Conservation (phyloP, 2,888 invertebrate genomes). For the Bimastos eiseni region DNA sequence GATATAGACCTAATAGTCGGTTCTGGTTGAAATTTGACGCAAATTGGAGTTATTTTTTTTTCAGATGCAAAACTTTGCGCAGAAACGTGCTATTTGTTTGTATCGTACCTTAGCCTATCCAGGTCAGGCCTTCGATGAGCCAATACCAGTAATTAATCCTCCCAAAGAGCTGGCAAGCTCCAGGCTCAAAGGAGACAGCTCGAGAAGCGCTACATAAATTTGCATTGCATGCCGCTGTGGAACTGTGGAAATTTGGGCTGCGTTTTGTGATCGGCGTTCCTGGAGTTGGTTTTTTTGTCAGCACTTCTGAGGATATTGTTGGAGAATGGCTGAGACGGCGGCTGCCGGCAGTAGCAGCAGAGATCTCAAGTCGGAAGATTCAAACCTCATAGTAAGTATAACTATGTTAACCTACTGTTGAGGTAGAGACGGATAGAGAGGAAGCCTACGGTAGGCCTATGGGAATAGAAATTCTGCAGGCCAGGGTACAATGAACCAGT, state of each 20-base stretch:
- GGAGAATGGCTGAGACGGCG: not conserved
- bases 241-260: not conserved
- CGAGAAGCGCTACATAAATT: not conserved
- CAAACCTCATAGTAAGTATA: constrained; percentile 16
- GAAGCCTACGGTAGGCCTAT: too few species aligned
- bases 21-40: not conserved
- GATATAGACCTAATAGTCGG: not conserved
- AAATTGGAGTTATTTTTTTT: not conserved
- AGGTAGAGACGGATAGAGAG: too few species aligned
- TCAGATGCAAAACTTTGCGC: not conserved
- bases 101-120: not conserved
- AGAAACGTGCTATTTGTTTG: not conserved
- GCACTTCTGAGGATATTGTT: not conserved
- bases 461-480: too few species aligned
- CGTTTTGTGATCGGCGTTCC: not conserved
- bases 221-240: not conserved
- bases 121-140: not conserved
- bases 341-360: not conserved
- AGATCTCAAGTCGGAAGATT: constrained; percentile 14
- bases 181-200: not conserved
- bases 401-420: not conserved
- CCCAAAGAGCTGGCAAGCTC: not conserved
- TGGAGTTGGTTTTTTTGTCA: not conserved
- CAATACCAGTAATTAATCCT: not conserved
- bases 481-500: too few species aligned